Conservation (phyloP, 1,140 invertebrate genomes). For the Macrocentrus cingulum region DNA sequence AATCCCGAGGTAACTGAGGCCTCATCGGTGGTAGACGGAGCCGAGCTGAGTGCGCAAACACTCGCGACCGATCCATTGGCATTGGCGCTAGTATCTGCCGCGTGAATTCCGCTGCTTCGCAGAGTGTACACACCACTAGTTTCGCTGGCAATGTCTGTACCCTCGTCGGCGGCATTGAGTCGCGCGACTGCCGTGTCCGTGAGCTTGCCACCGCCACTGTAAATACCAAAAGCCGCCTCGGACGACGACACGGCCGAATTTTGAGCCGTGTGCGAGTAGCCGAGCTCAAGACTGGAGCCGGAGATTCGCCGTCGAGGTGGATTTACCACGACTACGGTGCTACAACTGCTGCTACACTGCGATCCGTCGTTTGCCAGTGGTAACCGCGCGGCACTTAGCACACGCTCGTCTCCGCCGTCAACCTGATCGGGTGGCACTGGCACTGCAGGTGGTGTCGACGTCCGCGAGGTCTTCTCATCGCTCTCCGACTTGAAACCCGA, state of each 20-base stretch:
- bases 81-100: constrained; percentile 46
- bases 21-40: constrained; percentile 55
- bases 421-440: constrained; percentile 39
- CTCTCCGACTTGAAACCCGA: constrained; percentile 1
- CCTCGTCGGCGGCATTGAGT: constrained; percentile 28
- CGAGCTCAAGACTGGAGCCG: constrained; percentile 75
- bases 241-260: constrained; percentile 67
- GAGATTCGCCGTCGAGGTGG: constrained; percentile 62
- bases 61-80: constrained; percentile 49
- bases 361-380: constrained; percentile 62
- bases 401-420: constrained; percentile 40
- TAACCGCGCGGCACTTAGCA: constrained; percentile 32
- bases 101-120: constrained; percentile 68
- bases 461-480: constrained; percentile 8
- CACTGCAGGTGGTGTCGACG: constrained; percentile 31
- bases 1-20: constrained; percentile 57
- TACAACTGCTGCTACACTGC: constrained; percentile 80
- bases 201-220: constrained; percentile 49
- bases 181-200: constrained; percentile 33
- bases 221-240: constrained; percentile 56
- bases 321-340: constrained; percentile 74
- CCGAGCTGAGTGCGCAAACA: constrained; percentile 48
- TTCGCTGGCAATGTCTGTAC: constrained; percentile 63
- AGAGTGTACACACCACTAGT: constrained; percentile 78
- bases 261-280: constrained; percentile 80